Conservation (phyloP, 2,888 invertebrate genomes). For the Hemithea aestivaria region DNA sequence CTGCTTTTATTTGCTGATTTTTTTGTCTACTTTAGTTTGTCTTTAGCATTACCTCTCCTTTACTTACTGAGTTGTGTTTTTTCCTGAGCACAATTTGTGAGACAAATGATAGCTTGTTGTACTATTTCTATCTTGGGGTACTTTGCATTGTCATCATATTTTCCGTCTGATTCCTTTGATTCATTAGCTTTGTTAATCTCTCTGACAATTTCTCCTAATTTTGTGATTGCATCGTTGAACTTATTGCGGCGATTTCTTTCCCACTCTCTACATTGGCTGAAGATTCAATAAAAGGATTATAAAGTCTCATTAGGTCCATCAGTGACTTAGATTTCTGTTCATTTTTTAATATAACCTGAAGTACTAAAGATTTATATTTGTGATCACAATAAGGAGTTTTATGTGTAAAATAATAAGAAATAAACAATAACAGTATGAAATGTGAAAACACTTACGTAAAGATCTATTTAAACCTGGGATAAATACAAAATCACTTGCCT, state of each 20-base stretch:
- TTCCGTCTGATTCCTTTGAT: slow-evolving; percentile 25
- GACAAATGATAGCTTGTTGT: slow-evolving; percentile 62
- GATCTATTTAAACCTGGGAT: too few relatives aligned
- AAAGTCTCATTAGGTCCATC: too few relatives aligned
- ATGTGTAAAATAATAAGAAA: too few relatives aligned
- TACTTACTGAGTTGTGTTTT: slow-evolving; percentile 66
- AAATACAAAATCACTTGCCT: slow-evolving; percentile 2
- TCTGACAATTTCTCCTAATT: slow-evolving; percentile 61
- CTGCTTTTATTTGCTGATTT: too few relatives aligned
- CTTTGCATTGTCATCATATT: slow-evolving; percentile 53
- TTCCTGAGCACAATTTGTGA: slow-evolving; percentile 53
- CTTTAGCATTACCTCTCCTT: slow-evolving; percentile 13
- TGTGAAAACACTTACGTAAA: too few relatives aligned
- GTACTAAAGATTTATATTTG: too few relatives aligned
- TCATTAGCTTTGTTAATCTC: slow-evolving; percentile 45
- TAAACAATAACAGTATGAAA: too few relatives aligned
- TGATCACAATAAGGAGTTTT: too few relatives aligned
- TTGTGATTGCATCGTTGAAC: slow-evolving; percentile 75
- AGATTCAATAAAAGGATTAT: slow-evolving; percentile 24
- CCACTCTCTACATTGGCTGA: slow-evolving; percentile 83
- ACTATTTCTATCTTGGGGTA: slow-evolving; percentile 69
- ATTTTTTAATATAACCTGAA: too few relatives aligned
- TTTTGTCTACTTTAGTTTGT: too few relatives aligned
- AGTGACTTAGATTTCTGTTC: too few relatives aligned
- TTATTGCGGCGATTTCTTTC: slow-evolving; percentile 83